Percentiles rank a stretch among this genome's conserved stretches.
Conservation (phyloP, 2,113 vertebrate species). For the Dendropsophus ebraccatus region DNA sequence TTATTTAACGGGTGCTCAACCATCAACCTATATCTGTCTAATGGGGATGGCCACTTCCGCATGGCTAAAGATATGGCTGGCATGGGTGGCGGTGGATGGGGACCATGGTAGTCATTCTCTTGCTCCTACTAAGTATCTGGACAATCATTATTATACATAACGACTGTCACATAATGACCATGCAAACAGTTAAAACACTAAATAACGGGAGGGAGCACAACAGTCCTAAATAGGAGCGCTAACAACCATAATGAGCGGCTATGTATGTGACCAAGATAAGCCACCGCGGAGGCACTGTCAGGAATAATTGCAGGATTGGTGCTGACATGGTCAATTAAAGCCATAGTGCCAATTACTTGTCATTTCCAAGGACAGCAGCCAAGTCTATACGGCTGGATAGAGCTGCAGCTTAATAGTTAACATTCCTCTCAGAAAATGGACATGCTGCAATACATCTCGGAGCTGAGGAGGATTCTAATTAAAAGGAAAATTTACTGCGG, state of each 20-base stretch:
- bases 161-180: not conserved
- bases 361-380: constrained; percentile 39
- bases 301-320: constrained; percentile 52
- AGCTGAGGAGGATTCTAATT: constrained; percentile 33
- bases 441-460: constrained; percentile 40
- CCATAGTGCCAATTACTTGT: constrained; percentile 48
- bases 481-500: constrained; percentile 37
- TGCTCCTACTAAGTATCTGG: not conserved
- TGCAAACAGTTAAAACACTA: constrained; percentile 1
- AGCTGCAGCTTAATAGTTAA: constrained; percentile 41
- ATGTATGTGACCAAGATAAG: constrained; percentile 29
- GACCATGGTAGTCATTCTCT: not conserved
- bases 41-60: no score
- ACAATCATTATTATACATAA: not conserved
- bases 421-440: constrained; percentile 22
- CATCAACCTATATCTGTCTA: no score
- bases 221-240: constrained; percentile 18
- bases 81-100: not conserved
- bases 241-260: constrained; percentile 23
- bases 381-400: constrained; percentile 32
- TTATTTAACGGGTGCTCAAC: no score
- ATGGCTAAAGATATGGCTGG: not conserved
- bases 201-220: not conserved
- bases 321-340: constrained; percentile 55
- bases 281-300: constrained; percentile 35